These are phyloP conservation scores for Uria lomvia DNA, from an alignment of 2,113 vertebrate species.

Conservation along the genomic window DNA sequence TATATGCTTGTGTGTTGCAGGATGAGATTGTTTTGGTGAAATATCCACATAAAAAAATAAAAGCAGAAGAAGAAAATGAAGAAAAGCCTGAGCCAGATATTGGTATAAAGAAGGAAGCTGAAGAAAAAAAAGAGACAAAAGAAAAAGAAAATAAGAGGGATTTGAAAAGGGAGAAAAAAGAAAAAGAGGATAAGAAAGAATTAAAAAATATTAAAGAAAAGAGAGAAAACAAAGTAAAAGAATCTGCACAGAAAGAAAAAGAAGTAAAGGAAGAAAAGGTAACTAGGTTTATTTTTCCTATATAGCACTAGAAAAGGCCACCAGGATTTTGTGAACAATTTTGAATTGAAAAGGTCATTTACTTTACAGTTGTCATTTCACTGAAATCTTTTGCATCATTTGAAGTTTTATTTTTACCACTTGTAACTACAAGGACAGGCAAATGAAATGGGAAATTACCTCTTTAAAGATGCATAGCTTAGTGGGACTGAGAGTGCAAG, in stretches of 20 bases:
- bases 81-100: conserved; percentile 73
- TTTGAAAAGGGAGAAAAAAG: conserved; percentile 77
- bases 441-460: not conserved
- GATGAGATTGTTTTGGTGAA: conserved; percentile 76
- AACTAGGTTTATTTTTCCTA: not conserved
- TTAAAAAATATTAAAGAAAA: conserved; percentile 82
- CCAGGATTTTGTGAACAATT: not conserved
- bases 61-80: conserved; percentile 77
- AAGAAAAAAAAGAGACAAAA: conserved; percentile 78
- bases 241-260: conserved; percentile 78
- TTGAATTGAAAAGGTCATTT: conserved; percentile 18
- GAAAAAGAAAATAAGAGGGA: conserved; percentile 76
- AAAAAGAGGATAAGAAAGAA: conserved; percentile 75
- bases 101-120: conserved; percentile 73
- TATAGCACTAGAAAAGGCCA: not conserved
- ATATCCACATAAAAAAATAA: conserved; percentile 75
- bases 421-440: not conserved
- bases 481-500: not conserved
- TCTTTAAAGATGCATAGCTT: not conserved
- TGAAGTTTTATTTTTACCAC: conserved; percentile 1
- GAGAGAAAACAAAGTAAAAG: conserved; percentile 78
- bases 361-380: not conserved
- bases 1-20: conserved; percentile 71
- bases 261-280: conserved; percentile 78
- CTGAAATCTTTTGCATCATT: not conserved